Evolutionary conservation across 2,888 invertebrate species (phyloP), one percentile per base, ranked within the genome.

Genomic region (Auanema sp.): DNA sequence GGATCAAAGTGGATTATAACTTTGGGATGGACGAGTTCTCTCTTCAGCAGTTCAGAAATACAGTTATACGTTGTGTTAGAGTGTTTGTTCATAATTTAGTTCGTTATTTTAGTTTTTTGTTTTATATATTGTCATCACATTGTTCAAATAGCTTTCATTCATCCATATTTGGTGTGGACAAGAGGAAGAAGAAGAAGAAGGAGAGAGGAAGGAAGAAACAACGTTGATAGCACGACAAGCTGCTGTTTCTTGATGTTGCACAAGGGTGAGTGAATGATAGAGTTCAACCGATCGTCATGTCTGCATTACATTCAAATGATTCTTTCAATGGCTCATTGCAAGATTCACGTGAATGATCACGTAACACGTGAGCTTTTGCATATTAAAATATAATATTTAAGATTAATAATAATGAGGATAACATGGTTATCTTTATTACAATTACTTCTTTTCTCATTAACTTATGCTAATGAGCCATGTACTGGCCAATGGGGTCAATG

Each of bases 401-500:
- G 33, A 33, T 5, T 33, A 33, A 8, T 33, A 5, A 33, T 33
- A 33, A 33, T 33, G 33, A 33, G 33, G 33, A 33, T 33, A 33
- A 33, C 33, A 33, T 33, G 33, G 33, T 33, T 33, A 33, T 33
- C 33, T 33, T 33, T 33, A 33, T 33, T 33, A 33, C 33, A 5
- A 5, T 21, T 47, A 47, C 47, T 47, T 47, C 47, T 47, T 47
- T 47, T 47, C 8, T 21, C 21, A 21, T 47, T 47, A 18, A 47
- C 47, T 5, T 18, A 16, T 18, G 47, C 47, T 16, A 47, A 47
- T 47, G 47, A 16, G 18, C 18, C 18, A 47, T 33, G 33, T 33
- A 33, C 33, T 8, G 33, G 33, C 0, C 49, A 44, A 1, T 68
- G 63, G 63, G 47, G 58, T 18, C 57, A 63, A 6, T 68, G 68